Evolutionary conservation across 2,113 vertebrate species (phyloP).

Genomic region (Actinemys pallida): DNA sequence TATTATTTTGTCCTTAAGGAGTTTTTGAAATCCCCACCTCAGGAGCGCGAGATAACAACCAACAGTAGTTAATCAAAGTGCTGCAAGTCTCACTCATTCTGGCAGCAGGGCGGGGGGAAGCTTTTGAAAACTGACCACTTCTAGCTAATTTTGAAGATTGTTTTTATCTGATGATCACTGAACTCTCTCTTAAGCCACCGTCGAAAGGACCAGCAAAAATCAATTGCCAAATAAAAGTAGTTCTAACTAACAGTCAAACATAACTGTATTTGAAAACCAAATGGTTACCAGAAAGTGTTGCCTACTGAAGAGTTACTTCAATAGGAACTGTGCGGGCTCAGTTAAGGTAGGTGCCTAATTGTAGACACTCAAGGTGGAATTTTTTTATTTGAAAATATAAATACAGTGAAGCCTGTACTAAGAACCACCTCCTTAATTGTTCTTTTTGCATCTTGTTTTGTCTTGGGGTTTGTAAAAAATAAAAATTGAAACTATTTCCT

Average conservation of each 20-base stretch:
- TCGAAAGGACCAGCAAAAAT: neutral
- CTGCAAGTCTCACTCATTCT: neutral
- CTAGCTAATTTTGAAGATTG: neutral
- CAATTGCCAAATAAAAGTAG: no score
- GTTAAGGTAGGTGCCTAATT: neutral
- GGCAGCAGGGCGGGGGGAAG: neutral
- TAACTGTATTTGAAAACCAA: neutral
- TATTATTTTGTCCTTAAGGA: slow-evolving; percentile 82
- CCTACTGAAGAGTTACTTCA: neutral
- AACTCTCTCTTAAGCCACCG: neutral
- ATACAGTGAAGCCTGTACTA: neutral
- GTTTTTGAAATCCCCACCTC: slow-evolving; percentile 48
- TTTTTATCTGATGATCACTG: neutral
- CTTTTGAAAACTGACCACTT: neutral
- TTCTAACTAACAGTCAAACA: neutral
- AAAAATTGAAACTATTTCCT: neutral
- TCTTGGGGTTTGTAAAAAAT: neutral
- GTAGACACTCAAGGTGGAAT: slow-evolving; percentile 20
- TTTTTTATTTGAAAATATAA: neutral
- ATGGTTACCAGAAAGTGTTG: neutral
- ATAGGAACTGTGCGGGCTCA: neutral
- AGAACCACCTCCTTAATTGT: neutral
- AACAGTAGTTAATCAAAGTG: fast-evolving
- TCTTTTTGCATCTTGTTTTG: neutral
- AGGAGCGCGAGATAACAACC: neutral